Base-by-base conservation (phyloP, 2,113 vertebrate species). In the Siniperca chuatsi region DNA sequence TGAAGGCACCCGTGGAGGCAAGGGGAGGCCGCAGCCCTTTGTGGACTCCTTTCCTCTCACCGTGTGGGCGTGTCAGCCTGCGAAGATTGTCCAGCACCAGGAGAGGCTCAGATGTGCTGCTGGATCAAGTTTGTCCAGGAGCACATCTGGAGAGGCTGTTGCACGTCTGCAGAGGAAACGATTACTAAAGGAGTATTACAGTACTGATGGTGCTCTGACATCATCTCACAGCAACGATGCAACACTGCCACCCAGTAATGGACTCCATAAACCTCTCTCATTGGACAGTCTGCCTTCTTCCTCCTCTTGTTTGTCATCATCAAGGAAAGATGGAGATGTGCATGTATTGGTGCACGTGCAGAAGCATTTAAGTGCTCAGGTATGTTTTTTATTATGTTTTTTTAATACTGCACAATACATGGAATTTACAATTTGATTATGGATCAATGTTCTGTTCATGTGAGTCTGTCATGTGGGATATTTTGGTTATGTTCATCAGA, bases 31-130 rank as follows among this genome's bases (percentile, higher is more conserved):
- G 0, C 2, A 99, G 90, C 97, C 95, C 46, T 99, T 98, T 71
- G 96, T 99, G 64, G 98, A 99, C 87, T 97, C 98, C 11, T 99
- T 99, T 79, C 98, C 98, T 0, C 96, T 99, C 68, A 97, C 97
- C 0, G 29, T 98, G 87, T 99, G 98, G 98, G 96, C 97, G 25
- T 98, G 97, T 91, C 97, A 98, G 90, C 98, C 98, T 0, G 82
- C 93, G 4, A 96, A 96, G 85, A 97, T 97, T 12, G 83, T 96
- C 54, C 95, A 96, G 78, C 96, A 96, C 71, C 96, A 97, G 75
- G 96, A 97, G 92, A 95, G 91, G 58, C 88, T 96, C 25, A 92
- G 93, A 55, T 81, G 23, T 0, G 90, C 65, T 2, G 81, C 79
- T 60, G 93, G 90, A 66, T 85, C 94, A 13, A 95, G 94, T 71